These are phyloP conservation scores for Harpegnathos saltator DNA, from an alignment of 1,140 invertebrate genomes.

Conservation along the genomic window DNA sequence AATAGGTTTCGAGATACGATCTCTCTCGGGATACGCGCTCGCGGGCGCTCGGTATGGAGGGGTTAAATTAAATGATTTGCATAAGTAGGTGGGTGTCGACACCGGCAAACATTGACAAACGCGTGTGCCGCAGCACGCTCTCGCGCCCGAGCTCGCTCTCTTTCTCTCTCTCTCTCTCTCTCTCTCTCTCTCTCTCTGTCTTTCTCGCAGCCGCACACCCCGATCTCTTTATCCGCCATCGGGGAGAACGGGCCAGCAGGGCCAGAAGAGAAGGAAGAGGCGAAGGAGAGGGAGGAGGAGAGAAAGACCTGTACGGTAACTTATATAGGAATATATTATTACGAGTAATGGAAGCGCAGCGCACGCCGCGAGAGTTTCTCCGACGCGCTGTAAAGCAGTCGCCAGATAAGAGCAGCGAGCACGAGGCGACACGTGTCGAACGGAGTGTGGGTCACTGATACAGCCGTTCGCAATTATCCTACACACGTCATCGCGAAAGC, in stretches of 20 bases:
- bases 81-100: constrained; percentile 87
- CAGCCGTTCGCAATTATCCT: constrained; percentile 82
- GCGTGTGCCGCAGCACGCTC: constrained; percentile 74
- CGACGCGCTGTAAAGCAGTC: constrained; percentile 70
- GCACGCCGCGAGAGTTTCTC: constrained; percentile 52
- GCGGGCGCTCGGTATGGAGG: constrained; percentile 67
- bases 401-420: constrained; percentile 78
- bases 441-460: constrained; percentile 84
- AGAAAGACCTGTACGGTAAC: constrained; percentile 34
- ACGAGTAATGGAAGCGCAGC: constrained; percentile 81
- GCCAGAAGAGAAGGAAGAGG: too few relatives aligned
- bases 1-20: constrained; percentile 86
- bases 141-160: constrained; percentile 55
- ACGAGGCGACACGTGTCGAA: constrained; percentile 84
- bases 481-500: constrained; percentile 68
- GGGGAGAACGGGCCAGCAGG: neutral
- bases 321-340: constrained; percentile 85
- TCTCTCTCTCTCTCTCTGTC: constrained; percentile 10
- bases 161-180: constrained; percentile 8
- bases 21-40: constrained; percentile 79
- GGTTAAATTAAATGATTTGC: constrained; percentile 87
- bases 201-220: neutral
- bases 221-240: constrained; percentile 35
- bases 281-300: constrained; percentile 40
- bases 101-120: constrained; percentile 86